Evolutionary conservation across 2,797 vertebrate genomes (phyloP).

Genomic region (Coracias cyanogaster): DNA sequence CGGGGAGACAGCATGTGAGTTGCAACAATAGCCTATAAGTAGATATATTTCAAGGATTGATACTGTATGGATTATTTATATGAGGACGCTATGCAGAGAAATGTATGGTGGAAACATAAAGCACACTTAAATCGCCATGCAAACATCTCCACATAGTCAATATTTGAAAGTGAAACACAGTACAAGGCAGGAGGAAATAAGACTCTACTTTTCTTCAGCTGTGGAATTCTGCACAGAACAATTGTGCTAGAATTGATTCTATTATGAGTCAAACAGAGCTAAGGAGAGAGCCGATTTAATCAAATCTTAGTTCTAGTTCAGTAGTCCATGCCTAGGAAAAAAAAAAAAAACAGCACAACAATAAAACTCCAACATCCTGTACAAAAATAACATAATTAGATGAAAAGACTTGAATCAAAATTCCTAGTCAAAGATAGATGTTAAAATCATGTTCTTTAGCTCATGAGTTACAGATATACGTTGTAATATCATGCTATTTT

Average conservation of each 20-base stretch:
- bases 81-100: not conserved
- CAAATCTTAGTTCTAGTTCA: conserved; percentile 26
- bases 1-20: not conserved
- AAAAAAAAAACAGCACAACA: not conserved
- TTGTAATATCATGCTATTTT: not conserved
- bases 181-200: not conserved
- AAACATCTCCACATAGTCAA: not conserved
- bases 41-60: not conserved
- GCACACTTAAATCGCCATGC: not conserved
- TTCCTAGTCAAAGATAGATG: not conserved
- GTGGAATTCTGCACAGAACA: not conserved
- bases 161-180: not conserved
- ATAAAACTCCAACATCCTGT: rapidly evolving
- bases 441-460: not conserved
- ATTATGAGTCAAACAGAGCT: not conserved
- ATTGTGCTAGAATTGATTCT: not conserved
- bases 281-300: not conserved
- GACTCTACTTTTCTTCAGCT: not conserved
- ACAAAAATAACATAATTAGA: not conserved
- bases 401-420: not conserved
- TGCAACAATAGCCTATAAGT: not conserved
- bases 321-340: not conserved
- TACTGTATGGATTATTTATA: not conserved
- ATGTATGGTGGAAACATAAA: not conserved
- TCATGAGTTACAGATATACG: not conserved